Conservation (phyloP, 35 echinoderm and acorn worm species). For the Anneissia japonica region DNA sequence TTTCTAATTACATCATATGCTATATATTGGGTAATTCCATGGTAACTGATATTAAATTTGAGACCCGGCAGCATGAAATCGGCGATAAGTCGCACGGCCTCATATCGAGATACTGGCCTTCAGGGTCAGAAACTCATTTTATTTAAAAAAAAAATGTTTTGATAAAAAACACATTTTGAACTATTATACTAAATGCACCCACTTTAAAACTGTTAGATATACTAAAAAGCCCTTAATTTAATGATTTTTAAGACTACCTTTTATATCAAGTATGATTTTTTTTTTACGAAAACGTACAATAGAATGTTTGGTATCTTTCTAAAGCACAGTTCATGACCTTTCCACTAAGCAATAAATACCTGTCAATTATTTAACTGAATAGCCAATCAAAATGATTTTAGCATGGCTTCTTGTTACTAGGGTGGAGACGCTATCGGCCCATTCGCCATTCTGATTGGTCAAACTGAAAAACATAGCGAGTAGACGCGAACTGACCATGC, state of each 20-base stretch:
- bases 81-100: neutral
- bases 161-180: too few species aligned
- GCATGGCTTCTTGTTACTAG: neutral
- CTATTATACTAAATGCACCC: too few species aligned
- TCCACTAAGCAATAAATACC: neutral
- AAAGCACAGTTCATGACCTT: neutral
- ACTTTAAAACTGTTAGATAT: too few species aligned
- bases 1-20: too few species aligned
- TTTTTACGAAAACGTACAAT: too few species aligned
- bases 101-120: neutral
- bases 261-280: too few species aligned
- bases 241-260: too few species aligned
- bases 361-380: neutral
- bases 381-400: neutral
- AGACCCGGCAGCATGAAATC: neutral
- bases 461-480: neutral
- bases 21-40: too few species aligned
- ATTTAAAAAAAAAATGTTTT: neutral
- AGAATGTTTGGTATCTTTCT: neutral
- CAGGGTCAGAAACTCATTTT: neutral
- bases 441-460: neutral
- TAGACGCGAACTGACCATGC: neutral
- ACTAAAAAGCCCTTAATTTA: too few species aligned
- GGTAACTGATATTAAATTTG: too few species aligned
- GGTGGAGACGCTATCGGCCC: neutral